Base-by-base conservation (phyloP, 2,113 vertebrate species). In the Rafetus swinhoei region DNA sequence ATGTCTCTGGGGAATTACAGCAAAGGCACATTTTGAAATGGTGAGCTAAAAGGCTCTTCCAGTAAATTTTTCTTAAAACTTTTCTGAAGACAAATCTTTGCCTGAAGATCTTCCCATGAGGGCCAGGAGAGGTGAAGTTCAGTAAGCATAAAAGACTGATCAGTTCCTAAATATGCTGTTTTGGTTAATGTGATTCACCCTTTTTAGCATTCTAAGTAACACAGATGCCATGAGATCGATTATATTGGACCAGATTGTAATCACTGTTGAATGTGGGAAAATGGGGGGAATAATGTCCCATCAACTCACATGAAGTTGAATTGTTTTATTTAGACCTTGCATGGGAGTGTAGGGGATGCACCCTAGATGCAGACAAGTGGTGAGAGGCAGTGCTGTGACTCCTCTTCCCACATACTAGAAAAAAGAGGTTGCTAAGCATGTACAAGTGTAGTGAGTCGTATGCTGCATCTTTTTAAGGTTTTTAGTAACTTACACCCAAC, bases 221-320 rank as follows among this genome's bases (percentile, higher is more conserved):
- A 29, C n/a, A 19, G 25, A 8, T 14, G 57, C 2, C 52, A 39
- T 35, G 52, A 4, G 4, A 4, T 57, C 0, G 27, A 19, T n/a
- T 19, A 25, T 87, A 15, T 13, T 82, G 62, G 62, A 1, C 0
- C 0, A 69, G 57, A 9, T 50, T 91, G 6, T 14, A 91, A 35
- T 56, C 10, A 8, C 12, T 79, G 5, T 77, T 85, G 69, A 59
- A 25, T 29, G 15, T 1, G 19, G 35, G 9, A 84, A 60, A 85
- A 4, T 3, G 56, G 5, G 52, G 13, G 4, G 5, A n/a, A 82
- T 84, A 3, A 85, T 74, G 13, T 87, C 22, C 2, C 74, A 45
- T 45, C 39, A 50, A 14, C 74, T 25, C 11, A 22, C 6, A 13
- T 77, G 74, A 12, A 50, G 39, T 24, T 35, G 32, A 35, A 35